Conservation (phyloP, 2,113 vertebrate species). For the Anser cygnoides region DNA sequence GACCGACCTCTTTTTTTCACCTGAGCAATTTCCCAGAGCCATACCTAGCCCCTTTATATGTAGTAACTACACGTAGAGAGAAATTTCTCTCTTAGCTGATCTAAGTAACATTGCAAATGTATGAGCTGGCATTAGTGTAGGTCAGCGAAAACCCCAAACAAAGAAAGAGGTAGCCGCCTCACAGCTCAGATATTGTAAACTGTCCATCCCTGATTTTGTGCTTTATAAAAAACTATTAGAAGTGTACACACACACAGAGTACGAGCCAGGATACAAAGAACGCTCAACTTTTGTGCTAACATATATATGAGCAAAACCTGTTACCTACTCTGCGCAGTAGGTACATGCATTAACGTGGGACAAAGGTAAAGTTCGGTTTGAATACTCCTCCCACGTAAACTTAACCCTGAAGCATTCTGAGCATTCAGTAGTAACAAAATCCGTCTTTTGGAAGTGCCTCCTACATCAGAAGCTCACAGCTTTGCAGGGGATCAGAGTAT, state of each 20-base stretch:
- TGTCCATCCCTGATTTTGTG: neutral
- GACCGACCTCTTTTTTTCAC: conserved; percentile 28
- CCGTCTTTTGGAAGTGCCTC: neutral
- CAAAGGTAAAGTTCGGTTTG: neutral
- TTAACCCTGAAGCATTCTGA: neutral
- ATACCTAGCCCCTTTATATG: conserved; percentile 56
- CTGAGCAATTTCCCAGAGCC: conserved; percentile 27
- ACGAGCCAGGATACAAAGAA: neutral
- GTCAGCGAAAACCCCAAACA: conserved; percentile 36
- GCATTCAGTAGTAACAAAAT: neutral
- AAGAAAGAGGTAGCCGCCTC: neutral
- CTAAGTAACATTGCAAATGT: conserved; percentile 19
- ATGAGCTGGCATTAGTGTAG: conserved; percentile 3
- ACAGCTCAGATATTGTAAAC: neutral
- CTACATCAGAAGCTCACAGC: neutral
- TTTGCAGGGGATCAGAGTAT: neutral
- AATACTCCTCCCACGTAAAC: neutral
- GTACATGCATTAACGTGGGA: neutral
- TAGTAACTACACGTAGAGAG: conserved; percentile 42
- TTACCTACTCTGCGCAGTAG: neutral
- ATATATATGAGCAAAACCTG: neutral
- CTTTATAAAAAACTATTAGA: neutral
- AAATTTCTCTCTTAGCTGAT: conserved; percentile 47
- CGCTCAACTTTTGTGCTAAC: neutral
- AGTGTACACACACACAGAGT: neutral